Evolutionary conservation across 2,113 vertebrate genomes (phyloP).

Genomic region (Podarcis cretensis): DNA sequence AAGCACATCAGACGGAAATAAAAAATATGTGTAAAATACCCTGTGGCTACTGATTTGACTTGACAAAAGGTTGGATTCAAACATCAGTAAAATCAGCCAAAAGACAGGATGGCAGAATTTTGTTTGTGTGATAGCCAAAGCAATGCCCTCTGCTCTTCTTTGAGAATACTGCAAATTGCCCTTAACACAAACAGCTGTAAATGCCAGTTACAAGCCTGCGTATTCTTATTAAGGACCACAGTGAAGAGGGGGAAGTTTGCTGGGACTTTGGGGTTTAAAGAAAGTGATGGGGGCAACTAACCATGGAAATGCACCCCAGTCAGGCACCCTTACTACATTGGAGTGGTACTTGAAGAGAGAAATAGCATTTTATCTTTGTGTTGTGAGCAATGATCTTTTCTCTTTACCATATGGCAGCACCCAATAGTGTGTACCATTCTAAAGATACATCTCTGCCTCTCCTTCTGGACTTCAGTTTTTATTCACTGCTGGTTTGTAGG

Average conservation of each 20-base stretch:
- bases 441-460: not conserved
- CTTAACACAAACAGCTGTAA: not conserved
- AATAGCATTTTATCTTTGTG: not conserved
- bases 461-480: not conserved
- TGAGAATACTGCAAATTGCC: not conserved
- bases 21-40: conserved; percentile 13
- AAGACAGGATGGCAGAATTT: not conserved
- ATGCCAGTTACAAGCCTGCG: not conserved
- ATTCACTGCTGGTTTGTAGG: not conserved
- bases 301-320: no score
- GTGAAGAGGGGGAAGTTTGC: no score
- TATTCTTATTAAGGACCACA: not conserved
- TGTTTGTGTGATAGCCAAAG: not conserved
- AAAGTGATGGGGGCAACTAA: not conserved
- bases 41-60: not conserved
- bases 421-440: not conserved
- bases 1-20: not conserved
- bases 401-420: not conserved
- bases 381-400: not conserved
- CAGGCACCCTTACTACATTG: not conserved
- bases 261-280: not conserved
- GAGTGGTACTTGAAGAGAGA: not conserved
- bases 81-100: not conserved
- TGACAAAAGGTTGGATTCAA: not conserved
- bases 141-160: not conserved